Conservation (phyloP, 2,113 vertebrate genomes). For the Notarius lentiginosus region DNA sequence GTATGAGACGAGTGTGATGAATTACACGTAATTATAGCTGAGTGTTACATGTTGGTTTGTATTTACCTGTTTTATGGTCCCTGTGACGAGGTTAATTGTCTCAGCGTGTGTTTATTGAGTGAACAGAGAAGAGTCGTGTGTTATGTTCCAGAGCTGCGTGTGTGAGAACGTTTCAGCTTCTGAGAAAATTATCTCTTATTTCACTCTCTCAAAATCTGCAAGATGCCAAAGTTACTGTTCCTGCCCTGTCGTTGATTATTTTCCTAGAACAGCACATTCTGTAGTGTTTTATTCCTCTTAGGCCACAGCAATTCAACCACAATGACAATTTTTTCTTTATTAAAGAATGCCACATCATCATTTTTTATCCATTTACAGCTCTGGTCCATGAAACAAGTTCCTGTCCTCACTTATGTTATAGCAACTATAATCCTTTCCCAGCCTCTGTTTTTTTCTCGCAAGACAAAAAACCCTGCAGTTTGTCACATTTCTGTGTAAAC, state of each 20-base stretch:
- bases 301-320: background rate
- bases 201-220: background rate
- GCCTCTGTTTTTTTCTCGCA: too few species aligned
- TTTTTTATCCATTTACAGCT: background rate
- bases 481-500: too few species aligned
- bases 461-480: too few species aligned
- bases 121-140: background rate
- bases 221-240: too few species aligned
- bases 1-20: slow-evolving; percentile 3
- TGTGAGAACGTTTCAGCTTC: background rate
- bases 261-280: background rate
- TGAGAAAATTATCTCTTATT: background rate
- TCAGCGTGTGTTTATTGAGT: background rate
- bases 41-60: slow-evolving; percentile 26
- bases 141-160: background rate
- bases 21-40: slow-evolving; percentile 26
- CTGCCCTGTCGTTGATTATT: background rate
- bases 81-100: slow-evolving; percentile 32
- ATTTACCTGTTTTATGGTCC: slow-evolving; percentile 32
- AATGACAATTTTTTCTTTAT: background rate
- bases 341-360: background rate
- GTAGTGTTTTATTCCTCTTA: background rate
- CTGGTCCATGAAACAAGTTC: background rate
- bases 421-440: too few species aligned
- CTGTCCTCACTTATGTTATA: background rate